Evolutionary conservation across 2,113 vertebrate species (phyloP).

Genomic region (Amazona vittata): DNA sequence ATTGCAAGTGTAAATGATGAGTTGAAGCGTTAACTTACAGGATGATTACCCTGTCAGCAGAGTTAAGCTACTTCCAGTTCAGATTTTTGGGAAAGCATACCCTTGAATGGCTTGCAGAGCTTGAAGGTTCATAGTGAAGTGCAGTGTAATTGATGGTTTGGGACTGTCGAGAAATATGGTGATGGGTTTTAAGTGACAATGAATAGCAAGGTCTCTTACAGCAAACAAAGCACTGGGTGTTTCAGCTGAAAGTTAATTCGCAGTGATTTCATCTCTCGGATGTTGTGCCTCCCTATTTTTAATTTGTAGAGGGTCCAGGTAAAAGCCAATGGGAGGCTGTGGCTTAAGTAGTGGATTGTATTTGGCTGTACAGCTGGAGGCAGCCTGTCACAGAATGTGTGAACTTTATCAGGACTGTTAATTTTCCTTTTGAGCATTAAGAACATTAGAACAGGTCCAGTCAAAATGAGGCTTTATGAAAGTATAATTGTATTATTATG

Average conservation of each 20-base stretch:
- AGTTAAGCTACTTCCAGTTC: background rate
- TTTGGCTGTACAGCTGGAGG: background rate
- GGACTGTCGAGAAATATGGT: background rate
- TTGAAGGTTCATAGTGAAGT: background rate
- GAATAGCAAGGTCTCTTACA: background rate
- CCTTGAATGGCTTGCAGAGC: background rate
- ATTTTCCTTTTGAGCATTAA: background rate
- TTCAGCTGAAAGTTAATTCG: background rate
- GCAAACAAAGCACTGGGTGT: background rate
- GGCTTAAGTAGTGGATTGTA: background rate
- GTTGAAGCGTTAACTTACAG: background rate
- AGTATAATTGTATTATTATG: background rate
- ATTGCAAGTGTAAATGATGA: background rate
- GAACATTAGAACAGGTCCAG: background rate
- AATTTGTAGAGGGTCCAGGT: background rate
- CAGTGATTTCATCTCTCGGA: background rate
- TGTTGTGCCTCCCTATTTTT: background rate
- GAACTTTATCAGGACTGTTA: background rate
- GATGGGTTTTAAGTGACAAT: background rate
- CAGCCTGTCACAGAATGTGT: fast-evolving
- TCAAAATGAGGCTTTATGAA: background rate
- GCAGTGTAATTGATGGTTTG: background rate
- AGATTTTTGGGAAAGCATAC: background rate
- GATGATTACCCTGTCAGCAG: background rate
- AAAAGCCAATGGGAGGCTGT: background rate